Evolutionary conservation across 2,797 vertebrate species (phyloP), one percentile per base, ranked within the genome.

Genomic region (Paguma larvata): DNA sequence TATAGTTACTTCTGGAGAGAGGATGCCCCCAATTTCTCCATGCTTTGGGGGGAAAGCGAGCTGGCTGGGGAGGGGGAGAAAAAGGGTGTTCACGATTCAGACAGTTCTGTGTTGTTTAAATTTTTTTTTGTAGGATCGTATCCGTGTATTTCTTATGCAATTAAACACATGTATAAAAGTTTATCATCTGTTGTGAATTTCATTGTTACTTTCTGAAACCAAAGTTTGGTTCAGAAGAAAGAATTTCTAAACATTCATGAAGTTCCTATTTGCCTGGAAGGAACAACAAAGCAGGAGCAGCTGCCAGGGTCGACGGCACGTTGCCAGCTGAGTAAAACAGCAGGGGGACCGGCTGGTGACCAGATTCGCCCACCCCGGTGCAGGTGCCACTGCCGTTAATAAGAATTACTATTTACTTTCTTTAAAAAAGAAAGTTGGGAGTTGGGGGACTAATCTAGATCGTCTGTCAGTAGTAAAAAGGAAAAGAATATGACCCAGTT

Each of bases 271-370:
- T 98, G 97, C 98, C 97, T 98, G 95, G 95, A 98, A 98, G 97
- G 97, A 98, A 97, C 97, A 96, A 95, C 91, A 97, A 95, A 98
- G 95, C 86, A 91, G 88, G 92, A 98, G 96, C 98, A 98, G 98
- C 98, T 98, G 98, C 97, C 95, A 95, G 98, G 98, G 96, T 98
- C 91, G 93, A 95, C 98, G 98, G 95, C 98, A 96, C 97, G 97
- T 97, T 98, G 98, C 98, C 96, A 94, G 97, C 97, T 98, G 98
- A 98, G 98, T 97, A 97, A 98, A 99, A 98, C 98, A 98, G 98
- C 98, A 98, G 98, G 98, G 97, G 98, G 97, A 97, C 98, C 98
- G 98, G 98, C 98, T 98, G 98, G 98, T 98, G 98, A 98, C 98
- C 98, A 98, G 98, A 98, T 98, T 98, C 98, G 98, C 97, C 98